These are phyloP conservation scores for Marisa cornuarietis DNA, from an alignment of 1,140 invertebrate genomes.

Conservation along the genomic window DNA sequence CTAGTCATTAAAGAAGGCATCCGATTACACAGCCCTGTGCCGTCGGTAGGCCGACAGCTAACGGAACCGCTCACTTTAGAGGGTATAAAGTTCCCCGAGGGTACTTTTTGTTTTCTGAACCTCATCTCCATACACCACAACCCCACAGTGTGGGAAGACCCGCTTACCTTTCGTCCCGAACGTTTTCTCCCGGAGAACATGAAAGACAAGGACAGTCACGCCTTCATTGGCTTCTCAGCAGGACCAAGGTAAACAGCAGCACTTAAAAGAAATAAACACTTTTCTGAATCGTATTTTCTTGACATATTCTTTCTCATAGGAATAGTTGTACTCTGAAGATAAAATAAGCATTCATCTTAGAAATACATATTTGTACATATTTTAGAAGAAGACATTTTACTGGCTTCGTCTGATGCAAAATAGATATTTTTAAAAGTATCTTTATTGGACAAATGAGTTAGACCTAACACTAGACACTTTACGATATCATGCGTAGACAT, in stretches of 20 bases:
- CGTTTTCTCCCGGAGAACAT: slow-evolving; percentile 53
- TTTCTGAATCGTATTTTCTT: too few relatives aligned
- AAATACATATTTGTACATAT: too few relatives aligned
- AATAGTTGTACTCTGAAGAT: too few relatives aligned
- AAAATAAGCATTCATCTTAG: too few relatives aligned
- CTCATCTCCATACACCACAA: slow-evolving; percentile 57
- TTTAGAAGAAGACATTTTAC: too few relatives aligned
- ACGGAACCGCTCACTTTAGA: slow-evolving; percentile 49
- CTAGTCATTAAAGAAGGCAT: slow-evolving; percentile 63
- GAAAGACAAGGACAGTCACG: slow-evolving; percentile 47
- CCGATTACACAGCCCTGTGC: slow-evolving; percentile 65
- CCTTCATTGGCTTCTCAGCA: slow-evolving; percentile 56
- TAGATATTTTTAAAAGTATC: too few relatives aligned
- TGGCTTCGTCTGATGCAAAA: too few relatives aligned
- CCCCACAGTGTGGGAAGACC: slow-evolving; percentile 48
- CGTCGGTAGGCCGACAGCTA: slow-evolving; percentile 75
- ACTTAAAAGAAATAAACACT: too few relatives aligned
- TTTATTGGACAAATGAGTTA: too few relatives aligned
- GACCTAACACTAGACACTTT: too few relatives aligned
- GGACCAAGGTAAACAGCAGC: slow-evolving; percentile 47
- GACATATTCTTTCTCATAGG: too few relatives aligned
- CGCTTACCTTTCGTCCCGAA: slow-evolving; percentile 38
- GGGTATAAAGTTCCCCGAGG: slow-evolving; percentile 37
- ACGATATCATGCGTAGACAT: too few relatives aligned
- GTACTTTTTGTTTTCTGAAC: slow-evolving; percentile 31